Base-by-base conservation (phyloP, 2,797 vertebrate species). In the Argentina silus region DNA sequence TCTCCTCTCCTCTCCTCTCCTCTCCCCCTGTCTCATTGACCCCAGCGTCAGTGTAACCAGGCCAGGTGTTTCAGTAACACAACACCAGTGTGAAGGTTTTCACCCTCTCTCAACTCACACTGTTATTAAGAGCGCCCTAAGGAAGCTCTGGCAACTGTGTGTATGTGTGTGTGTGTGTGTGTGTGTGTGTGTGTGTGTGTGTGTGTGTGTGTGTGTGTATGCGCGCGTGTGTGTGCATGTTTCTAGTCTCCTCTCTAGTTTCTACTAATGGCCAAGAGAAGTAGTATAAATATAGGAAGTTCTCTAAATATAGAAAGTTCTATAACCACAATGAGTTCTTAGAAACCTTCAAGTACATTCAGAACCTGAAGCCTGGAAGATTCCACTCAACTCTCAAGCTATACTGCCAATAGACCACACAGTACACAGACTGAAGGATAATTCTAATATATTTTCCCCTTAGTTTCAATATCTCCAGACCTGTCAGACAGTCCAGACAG, bases 21-120 rank as follows among this genome's bases (percentile, higher is more conserved):
- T 62, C 60, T 10, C 8, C 21, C 3, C 0, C 23, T 55, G 14
- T 55, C 51, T 53, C 51, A 15, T 15, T 11, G 11, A 42, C 23
- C 15, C 59, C 59, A 55, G 73, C 50, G 64, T 65, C 56, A 60
- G 45, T 74, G 74, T 74, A 64, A 81, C 79, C 69, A 75, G 69
- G 67, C 23, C 23, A 67, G 80, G 61, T 61, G 56, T 71, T 23
- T 10, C 43, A 74, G 69, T 73, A 27, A 75, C 71, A n/a, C 27
- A 50, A 80, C 77, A 70, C 62, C 45, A 36, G 15, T 75, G 45
- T 75, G 45, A 76, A 67, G 73, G 79, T 80, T 72, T 74, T 44
- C 0, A 70, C 67, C 60, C 64, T 53, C 43, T 65, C 70, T 50
- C 70, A 57, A 61, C 53, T 12, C 64, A 63, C 67, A 69, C 64